Percentiles rank a stretch among this genome's conserved stretches.
These are phyloP conservation scores for Bradypodion ventrale DNA, from an alignment of 2,797 vertebrate species.

Conservation along the genomic window DNA sequence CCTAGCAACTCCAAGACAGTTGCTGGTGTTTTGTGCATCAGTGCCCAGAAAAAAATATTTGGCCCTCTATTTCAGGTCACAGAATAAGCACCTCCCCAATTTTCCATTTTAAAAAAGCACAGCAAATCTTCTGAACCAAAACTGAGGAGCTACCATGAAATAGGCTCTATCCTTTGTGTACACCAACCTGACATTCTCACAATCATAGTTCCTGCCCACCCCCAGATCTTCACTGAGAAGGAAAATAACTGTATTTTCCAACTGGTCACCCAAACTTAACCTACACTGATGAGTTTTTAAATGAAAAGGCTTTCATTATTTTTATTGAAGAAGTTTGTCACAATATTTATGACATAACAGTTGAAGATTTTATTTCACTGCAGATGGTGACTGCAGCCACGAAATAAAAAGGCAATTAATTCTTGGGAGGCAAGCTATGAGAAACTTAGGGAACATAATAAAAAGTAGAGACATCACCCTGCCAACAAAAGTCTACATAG, in stretches of 20 bases:
- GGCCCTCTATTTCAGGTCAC: background rate
- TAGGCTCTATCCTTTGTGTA: background rate
- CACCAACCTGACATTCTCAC: too few relatives aligned
- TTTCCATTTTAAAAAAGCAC: background rate
- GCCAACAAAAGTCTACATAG: too few relatives aligned
- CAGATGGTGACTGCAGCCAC: too few relatives aligned
- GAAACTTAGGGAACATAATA: too few relatives aligned
- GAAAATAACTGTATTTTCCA: background rate
- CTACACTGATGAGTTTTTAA: background rate
- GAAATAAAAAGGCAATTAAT: too few relatives aligned
- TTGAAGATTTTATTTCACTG: background rate
- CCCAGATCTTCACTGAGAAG: constrained; percentile 7
- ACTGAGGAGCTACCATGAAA: background rate
- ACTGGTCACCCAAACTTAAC: constrained; percentile 14
- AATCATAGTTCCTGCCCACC: constrained; percentile 2
- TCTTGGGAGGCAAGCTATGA: too few relatives aligned
- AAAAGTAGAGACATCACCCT: too few relatives aligned
- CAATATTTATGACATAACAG: background rate
- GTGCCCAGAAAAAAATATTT: background rate
- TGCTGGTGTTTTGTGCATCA: background rate
- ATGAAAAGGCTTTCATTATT: constrained; percentile 34
- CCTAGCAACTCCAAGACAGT: background rate
- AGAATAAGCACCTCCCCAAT: background rate
- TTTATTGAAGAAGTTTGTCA: background rate
- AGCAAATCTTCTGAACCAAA: too few relatives aligned